Conservation (phyloP, 2,113 vertebrate genomes). For the Ovis canadensis region DNA sequence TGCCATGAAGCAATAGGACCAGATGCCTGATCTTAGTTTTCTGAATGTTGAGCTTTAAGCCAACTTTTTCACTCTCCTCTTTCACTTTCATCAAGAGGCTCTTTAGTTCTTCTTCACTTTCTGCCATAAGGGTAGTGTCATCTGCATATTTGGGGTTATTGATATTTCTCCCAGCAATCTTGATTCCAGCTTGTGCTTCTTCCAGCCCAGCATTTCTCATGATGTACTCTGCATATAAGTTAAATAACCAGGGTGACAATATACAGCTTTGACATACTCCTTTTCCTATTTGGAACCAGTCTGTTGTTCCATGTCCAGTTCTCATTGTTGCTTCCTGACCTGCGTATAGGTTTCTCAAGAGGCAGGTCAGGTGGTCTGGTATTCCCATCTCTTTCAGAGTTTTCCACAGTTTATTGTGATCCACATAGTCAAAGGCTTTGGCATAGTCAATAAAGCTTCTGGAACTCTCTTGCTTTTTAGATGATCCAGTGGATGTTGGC, state of each 20-base stretch:
- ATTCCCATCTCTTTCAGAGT: neutral
- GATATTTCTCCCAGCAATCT: neutral
- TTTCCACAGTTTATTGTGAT: neutral
- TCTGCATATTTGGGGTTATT: neutral
- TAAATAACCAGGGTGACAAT: neutral
- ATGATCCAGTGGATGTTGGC: neutral
- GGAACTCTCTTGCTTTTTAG: neutral
- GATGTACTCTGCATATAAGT: neutral
- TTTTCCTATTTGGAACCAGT: neutral
- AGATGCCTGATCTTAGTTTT: neutral
- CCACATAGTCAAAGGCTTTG: neutral
- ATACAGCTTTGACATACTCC: neutral
- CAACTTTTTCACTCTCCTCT: neutral
- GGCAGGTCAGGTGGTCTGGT: neutral
- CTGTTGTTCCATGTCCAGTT: neutral
- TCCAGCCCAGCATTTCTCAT: neutral
- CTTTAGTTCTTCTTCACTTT: neutral
- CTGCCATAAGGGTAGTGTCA: neutral
- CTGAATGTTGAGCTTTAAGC: neutral
- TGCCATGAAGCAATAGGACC: neutral
- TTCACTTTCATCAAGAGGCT: neutral
- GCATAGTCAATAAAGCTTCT: neutral
- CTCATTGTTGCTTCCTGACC: neutral
- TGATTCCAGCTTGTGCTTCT: neutral
- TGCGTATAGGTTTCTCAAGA: neutral